Conservation (phyloP, 2,888 invertebrate genomes). For the Troglohyphantes excavatus region DNA sequence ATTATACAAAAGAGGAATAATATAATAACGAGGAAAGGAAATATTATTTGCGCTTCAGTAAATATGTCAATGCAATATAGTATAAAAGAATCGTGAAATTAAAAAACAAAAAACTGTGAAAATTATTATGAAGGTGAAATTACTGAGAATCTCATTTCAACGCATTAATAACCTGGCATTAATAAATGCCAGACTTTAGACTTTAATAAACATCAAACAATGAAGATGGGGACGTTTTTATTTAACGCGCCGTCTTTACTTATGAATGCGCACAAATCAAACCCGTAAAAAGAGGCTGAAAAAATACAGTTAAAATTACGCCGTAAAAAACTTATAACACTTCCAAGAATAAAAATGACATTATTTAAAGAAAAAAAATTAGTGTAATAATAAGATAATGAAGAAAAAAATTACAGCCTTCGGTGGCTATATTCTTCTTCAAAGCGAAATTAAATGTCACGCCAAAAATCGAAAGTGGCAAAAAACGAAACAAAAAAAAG, state of each 20-base stretch:
- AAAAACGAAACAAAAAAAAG: constrained; percentile 43
- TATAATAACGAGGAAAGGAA: neutral
- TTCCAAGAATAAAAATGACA: constrained; percentile 44
- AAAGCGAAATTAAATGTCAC: constrained; percentile 78
- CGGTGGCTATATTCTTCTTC: constrained; percentile 69
- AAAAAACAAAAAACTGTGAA: neutral
- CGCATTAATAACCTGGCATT: constrained; percentile 21
- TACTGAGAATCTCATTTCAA: constrained; percentile 45
- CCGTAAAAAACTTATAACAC: constrained; percentile 59
- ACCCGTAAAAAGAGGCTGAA: constrained; percentile 1
- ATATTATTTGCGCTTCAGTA: constrained; percentile 27
- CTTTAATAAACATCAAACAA: constrained; percentile 61
- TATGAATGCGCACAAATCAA: too few relatives aligned
- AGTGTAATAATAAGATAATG: constrained; percentile 62
- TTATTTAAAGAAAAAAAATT: constrained; percentile 34
- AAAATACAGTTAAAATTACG: constrained; percentile 40
- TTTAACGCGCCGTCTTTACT: neutral
- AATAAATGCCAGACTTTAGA: constrained; percentile 37
- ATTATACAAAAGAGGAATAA: constrained; percentile 16
- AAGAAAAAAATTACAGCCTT: constrained; percentile 59
- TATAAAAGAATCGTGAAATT: constrained; percentile 31
- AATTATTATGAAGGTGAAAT: constrained; percentile 52
- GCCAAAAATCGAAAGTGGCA: constrained; percentile 55
- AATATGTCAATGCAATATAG: constrained; percentile 15
- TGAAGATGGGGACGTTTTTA: constrained; percentile 17